Percentiles rank a stretch among this genome's conserved stretches.
These are phyloP conservation scores for Formica exsecta DNA, from an alignment of 1,140 invertebrate species.

Conservation along the genomic window DNA sequence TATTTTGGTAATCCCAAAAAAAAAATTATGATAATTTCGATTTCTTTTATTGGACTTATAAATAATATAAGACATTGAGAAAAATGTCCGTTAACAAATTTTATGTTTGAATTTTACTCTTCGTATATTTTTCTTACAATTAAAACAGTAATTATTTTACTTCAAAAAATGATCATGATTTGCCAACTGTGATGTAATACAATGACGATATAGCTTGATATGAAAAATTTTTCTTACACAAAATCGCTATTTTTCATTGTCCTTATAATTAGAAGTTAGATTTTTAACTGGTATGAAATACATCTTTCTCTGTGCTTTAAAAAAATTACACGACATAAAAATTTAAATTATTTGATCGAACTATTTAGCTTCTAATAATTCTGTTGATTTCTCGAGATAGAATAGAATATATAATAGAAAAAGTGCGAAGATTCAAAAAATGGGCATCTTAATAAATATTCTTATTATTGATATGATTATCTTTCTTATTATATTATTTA, in stretches of 20 bases:
- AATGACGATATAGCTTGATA: background rate
- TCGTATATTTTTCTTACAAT: background rate
- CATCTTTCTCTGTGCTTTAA: background rate
- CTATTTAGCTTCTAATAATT: background rate
- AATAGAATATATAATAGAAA: too few species aligned
- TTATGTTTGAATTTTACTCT: background rate
- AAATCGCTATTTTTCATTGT: background rate
- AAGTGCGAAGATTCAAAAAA: too few species aligned
- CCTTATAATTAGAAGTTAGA: background rate
- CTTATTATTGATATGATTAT: too few species aligned
- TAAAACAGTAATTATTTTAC: slow-evolving; percentile 14
- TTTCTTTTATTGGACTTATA: background rate
- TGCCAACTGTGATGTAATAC: background rate
- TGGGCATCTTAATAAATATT: too few species aligned
- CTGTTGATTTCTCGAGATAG: background rate
- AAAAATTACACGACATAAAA: background rate
- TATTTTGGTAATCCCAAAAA: background rate
- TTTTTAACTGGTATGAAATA: background rate
- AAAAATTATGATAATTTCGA: slow-evolving; percentile 5
- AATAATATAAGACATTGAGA: background rate
- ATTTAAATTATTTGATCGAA: too few species aligned
- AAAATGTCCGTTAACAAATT: background rate
- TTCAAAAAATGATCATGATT: background rate
- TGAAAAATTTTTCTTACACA: slow-evolving; percentile 19
- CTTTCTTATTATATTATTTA: too few species aligned